Conservation (phyloP, 2,113 vertebrate species). For the Erpornis zantholeuca region DNA sequence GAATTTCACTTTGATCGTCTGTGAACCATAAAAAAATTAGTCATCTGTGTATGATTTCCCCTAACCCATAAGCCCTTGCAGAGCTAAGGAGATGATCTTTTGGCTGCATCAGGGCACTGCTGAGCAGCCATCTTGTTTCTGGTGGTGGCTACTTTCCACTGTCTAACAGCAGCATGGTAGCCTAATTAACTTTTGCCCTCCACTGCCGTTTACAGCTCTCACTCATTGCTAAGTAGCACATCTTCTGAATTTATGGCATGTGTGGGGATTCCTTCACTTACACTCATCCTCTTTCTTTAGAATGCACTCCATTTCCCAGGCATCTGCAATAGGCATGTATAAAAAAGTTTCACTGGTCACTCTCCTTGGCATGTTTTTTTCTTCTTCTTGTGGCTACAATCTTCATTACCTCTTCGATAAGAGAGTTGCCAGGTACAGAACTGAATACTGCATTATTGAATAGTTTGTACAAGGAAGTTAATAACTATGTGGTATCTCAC, state of each 20-base stretch:
- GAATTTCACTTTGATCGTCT: slow-evolving; percentile 83
- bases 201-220: slow-evolving; percentile 35
- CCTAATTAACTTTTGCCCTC: slow-evolving; percentile 72
- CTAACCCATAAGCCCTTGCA: slow-evolving; percentile 79
- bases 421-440: not conserved
- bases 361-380: not conserved
- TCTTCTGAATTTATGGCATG: slow-evolving; percentile 40
- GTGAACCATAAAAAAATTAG: slow-evolving; percentile 84
- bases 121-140: slow-evolving; percentile 73
- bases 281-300: not conserved
- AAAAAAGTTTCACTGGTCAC: not conserved
- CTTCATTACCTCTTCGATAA: not conserved
- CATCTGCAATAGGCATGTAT: not conserved
- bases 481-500: not conserved
- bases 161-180: slow-evolving; percentile 20
- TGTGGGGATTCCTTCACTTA: not conserved
- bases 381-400: not conserved
- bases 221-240: slow-evolving; percentile 51
- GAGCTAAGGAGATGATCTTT: slow-evolving; percentile 67
- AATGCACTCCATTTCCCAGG: not conserved
- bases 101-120: slow-evolving; percentile 47
- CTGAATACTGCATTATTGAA: not conserved
- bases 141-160: slow-evolving; percentile 53
- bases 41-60: slow-evolving; percentile 82
- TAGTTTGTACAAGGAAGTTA: not conserved